Evolutionary conservation across 2,113 vertebrate species (phyloP).

Genomic region (Gopherus flavomarginatus): DNA sequence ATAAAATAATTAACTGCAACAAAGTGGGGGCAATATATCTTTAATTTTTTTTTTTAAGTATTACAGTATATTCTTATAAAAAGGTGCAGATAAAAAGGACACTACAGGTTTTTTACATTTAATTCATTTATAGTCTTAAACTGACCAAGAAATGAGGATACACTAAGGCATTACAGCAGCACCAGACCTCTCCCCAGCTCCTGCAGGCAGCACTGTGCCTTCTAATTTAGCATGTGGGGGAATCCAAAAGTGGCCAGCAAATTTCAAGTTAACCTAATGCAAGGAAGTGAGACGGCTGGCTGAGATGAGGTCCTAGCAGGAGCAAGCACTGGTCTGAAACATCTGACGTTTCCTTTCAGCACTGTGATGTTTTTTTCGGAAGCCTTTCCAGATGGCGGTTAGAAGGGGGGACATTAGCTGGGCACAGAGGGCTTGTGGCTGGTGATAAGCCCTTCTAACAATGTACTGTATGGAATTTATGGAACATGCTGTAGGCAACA

Average conservation of each 20-base stretch:
- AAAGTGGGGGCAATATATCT: constrained; percentile 73
- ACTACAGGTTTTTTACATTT: constrained; percentile 80
- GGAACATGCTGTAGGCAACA: neutral
- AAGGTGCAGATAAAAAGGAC: constrained; percentile 81
- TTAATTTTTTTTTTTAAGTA: constrained; percentile 83
- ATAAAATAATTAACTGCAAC: constrained; percentile 16
- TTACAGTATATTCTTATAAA: constrained; percentile 86
- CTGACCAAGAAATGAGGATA: constrained; percentile 78
- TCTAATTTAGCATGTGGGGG: neutral
- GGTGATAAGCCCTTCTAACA: neutral
- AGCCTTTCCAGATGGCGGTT: neutral
- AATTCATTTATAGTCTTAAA: constrained; percentile 75
- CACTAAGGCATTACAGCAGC: constrained; percentile 76
- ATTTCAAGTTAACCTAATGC: constrained; percentile 5
- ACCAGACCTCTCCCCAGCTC: constrained; percentile 8
- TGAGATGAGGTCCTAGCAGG: accelerated
- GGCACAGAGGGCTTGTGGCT: neutral
- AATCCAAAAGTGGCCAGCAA: neutral
- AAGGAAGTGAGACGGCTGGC: neutral
- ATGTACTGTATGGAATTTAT: neutral
- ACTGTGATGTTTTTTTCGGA: neutral
- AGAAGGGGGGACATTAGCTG: neutral
- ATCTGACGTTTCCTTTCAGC: neutral
- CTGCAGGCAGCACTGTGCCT: constrained; percentile 43
- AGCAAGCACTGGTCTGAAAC: neutral